Evolutionary conservation across 1,140 invertebrate genomes (phyloP).

Genomic region (Halesus radiatus): DNA sequence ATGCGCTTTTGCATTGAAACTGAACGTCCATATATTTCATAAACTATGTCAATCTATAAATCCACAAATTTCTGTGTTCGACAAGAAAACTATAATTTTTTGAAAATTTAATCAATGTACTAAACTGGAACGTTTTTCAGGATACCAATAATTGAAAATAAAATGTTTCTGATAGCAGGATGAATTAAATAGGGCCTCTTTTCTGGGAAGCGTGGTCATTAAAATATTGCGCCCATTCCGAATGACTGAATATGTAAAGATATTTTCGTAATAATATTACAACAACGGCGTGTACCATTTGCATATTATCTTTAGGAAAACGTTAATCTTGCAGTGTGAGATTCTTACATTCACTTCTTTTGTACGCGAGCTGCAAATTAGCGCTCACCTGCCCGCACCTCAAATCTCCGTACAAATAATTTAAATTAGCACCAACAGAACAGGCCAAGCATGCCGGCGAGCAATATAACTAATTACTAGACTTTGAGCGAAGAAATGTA

Average conservation of each 20-base stretch:
- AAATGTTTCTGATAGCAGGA: too few species aligned
- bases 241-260: slow-evolving; percentile 24
- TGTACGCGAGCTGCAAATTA: slow-evolving; percentile 31
- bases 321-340: slow-evolving; percentile 50
- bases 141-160: too few species aligned
- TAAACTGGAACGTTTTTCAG: too few species aligned
- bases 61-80: too few species aligned
- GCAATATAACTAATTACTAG: slow-evolving; percentile 35
- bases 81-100: too few species aligned
- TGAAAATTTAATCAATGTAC: too few species aligned
- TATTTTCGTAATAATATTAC: slow-evolving; percentile 48
- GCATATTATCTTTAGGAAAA: slow-evolving; percentile 47
- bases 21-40: too few species aligned
- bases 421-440: slow-evolving; percentile 41
- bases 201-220: too few species aligned
- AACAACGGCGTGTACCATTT: slow-evolving; percentile 23
- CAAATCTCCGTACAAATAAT: slow-evolving; percentile 42
- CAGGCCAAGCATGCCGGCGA: slow-evolving; percentile 30
- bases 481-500: slow-evolving; percentile 20
- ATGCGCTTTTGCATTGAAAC: background rate
- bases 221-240: background rate
- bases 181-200: too few species aligned
- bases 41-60: too few species aligned
- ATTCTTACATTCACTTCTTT: slow-evolving; percentile 43
- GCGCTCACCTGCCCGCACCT: slow-evolving; percentile 36